Percentiles rank a stretch among this genome's conserved stretches.
These are phyloP conservation scores for Mya arenaria DNA, from an alignment of 1,140 invertebrate genomes.

Conservation along the genomic window DNA sequence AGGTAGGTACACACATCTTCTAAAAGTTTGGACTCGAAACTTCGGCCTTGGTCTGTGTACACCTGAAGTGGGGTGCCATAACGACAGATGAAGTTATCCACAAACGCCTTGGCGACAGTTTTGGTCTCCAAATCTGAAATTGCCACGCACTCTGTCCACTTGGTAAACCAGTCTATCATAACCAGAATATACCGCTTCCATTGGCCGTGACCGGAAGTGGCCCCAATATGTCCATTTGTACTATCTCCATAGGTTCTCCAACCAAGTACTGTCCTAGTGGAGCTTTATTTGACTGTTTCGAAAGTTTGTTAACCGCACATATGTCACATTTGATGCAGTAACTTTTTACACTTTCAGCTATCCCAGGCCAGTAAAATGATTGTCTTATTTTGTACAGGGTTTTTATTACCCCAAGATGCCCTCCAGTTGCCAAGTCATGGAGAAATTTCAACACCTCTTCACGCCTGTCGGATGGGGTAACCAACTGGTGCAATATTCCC, in stretches of 20 bases:
- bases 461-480: not conserved
- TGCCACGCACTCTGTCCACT: constrained; percentile 20
- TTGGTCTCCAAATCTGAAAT: not conserved
- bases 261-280: not conserved
- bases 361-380: not conserved
- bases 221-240: constrained; percentile 15
- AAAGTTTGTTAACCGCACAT: not conserved
- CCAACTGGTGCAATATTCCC: not conserved
- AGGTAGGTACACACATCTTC: constrained; percentile 11
- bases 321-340: not conserved
- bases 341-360: not conserved
- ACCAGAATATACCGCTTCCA: constrained; percentile 32
- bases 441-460: not conserved
- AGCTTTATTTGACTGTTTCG: not conserved
- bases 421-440: constrained; percentile 15
- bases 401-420: not conserved
- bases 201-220: constrained; percentile 13
- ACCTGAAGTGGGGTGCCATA: constrained; percentile 15
- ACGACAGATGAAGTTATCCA: constrained; percentile 16
- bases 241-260: constrained; percentile 10
- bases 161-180: constrained; percentile 9
- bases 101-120: constrained; percentile 8
- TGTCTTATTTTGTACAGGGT: not conserved
- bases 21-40: constrained; percentile 19
- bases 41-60: constrained; percentile 16